Evolutionary conservation across 2,797 vertebrate species (phyloP).

Genomic region (Carapus acus): DNA sequence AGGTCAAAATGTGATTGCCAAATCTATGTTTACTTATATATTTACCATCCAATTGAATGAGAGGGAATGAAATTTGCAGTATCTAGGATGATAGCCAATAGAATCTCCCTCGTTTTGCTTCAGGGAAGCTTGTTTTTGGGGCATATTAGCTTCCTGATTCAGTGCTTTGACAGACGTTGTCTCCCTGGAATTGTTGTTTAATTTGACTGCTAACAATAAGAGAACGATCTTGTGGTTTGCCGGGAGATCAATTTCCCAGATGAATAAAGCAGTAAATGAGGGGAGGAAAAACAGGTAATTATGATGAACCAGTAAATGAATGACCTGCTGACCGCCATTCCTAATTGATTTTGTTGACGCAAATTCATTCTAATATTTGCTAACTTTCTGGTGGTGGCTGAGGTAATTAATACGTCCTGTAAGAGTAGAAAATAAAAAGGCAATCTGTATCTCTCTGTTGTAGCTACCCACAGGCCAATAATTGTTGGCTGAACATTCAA

Average conservation of each 20-base stretch:
- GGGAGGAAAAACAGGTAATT: slow-evolving; percentile 78
- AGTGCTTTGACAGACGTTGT: slow-evolving; percentile 51
- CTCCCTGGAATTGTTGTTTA: slow-evolving; percentile 69
- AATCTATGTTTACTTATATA: slow-evolving; percentile 29
- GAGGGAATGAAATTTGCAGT: slow-evolving; percentile 38
- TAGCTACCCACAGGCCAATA: slow-evolving; percentile 51
- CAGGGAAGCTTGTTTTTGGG: slow-evolving; percentile 62
- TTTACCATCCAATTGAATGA: slow-evolving; percentile 38
- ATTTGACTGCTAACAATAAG: slow-evolving; percentile 71
- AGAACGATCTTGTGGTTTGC: slow-evolving; percentile 65
- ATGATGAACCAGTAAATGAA: slow-evolving; percentile 74
- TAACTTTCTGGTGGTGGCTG: slow-evolving; percentile 46
- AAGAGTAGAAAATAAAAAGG: slow-evolving; percentile 54
- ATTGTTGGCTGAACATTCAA: slow-evolving; percentile 41
- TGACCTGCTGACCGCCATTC: slow-evolving; percentile 69
- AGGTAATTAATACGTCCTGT: slow-evolving; percentile 71
- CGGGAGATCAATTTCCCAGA: slow-evolving; percentile 67
- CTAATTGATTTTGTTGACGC: slow-evolving; percentile 73
- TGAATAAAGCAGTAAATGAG: slow-evolving; percentile 77
- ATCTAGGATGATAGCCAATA: slow-evolving; percentile 56
- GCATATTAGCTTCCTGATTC: slow-evolving; percentile 48
- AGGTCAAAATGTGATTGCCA: slow-evolving; percentile 29
- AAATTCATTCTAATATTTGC: slow-evolving; percentile 68
- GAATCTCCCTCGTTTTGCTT: slow-evolving; percentile 54
- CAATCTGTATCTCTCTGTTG: slow-evolving; percentile 27